phyloP scores from a whole-genome alignment of 2,797 vertebrate species.

The Fratercula arctica region DNA sequence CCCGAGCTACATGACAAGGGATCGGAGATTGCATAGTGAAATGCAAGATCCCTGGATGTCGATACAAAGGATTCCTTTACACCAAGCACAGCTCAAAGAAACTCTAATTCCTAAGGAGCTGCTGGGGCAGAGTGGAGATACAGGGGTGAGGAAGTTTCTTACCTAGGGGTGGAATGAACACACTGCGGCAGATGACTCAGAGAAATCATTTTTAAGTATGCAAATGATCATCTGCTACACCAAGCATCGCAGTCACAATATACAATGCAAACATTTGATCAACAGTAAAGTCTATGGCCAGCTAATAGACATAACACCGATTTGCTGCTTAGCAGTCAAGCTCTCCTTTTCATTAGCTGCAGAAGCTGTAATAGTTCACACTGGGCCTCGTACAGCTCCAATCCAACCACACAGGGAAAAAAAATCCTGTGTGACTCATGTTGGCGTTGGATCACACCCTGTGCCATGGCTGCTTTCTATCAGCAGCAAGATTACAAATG shows the following conservation, averaged over 20 bases:
- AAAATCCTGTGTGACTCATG: background rate
- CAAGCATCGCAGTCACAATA: background rate
- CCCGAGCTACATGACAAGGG: background rate
- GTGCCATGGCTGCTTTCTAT: background rate
- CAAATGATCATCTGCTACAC: background rate
- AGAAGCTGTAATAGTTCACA: background rate
- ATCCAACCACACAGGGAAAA: background rate
- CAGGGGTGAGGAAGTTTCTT: background rate
- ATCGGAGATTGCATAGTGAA: background rate
- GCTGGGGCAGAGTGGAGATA: background rate
- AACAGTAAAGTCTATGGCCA: background rate
- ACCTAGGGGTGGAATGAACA: background rate
- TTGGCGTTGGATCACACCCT: background rate
- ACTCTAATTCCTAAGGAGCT: background rate
- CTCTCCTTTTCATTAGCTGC: background rate
- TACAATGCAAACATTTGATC: background rate
- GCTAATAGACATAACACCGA: background rate
- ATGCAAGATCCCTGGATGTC: background rate
- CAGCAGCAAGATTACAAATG: slow-evolving; percentile 16
- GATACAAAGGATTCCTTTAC: background rate
- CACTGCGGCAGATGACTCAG: background rate
- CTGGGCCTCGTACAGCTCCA: background rate
- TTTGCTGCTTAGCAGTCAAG: background rate
- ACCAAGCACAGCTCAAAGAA: background rate
- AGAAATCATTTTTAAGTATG: background rate